A percentile compares a stretch with the other conserved stretches of the same genome.
Conservation (phyloP, 92 coral and sea anemone genomes). For the Virgularia gustaviana region DNA sequence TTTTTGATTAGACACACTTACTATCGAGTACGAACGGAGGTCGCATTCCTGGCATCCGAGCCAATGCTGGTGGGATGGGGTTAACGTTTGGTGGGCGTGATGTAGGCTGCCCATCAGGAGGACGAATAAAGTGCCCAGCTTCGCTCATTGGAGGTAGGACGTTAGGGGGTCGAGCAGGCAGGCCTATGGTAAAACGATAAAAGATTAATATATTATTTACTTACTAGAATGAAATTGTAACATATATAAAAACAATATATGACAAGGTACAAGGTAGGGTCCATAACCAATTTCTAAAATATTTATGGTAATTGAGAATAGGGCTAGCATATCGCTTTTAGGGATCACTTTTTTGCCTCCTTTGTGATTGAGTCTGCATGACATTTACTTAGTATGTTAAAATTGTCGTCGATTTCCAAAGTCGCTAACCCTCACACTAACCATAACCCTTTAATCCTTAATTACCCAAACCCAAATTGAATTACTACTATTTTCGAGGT, state of each 20-base stretch:
- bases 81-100: constrained; percentile 86
- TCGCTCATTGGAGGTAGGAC: constrained; percentile 30
- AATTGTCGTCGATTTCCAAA: background rate
- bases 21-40: constrained; percentile 43
- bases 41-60: constrained; percentile 26
- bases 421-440: background rate
- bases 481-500: background rate
- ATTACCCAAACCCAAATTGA: background rate
- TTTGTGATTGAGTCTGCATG: no score
- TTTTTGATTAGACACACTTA: background rate
- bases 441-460: background rate
- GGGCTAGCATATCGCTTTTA: no score
- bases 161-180: constrained; percentile 29
- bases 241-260: background rate
- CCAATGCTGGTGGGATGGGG: constrained; percentile 66
- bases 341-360: no score
- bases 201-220: background rate
- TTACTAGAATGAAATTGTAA: background rate
- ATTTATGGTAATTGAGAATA: no score
- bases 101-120: constrained; percentile 83
- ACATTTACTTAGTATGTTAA: background rate
- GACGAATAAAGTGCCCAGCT: constrained; percentile 67
- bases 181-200: background rate
- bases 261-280: no score
- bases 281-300: no score